Base-by-base conservation (phyloP, 2,797 vertebrate species). In the Masticophis lateralis region DNA sequence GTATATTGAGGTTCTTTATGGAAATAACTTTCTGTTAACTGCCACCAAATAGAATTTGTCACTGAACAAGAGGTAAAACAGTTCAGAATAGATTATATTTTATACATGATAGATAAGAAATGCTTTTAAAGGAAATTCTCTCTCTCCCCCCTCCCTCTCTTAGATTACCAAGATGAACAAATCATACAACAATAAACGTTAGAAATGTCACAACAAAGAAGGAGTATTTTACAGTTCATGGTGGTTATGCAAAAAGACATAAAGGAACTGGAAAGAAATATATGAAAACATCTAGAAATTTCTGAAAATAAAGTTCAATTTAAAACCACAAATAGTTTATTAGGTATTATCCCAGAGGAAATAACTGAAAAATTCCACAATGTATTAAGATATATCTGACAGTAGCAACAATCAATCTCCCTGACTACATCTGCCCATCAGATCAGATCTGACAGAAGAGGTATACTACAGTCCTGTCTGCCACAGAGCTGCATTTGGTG, bases 131-230 rank as follows among this genome's bases (percentile, higher is more conserved):
- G 2, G 83, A 47, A 91, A 1, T 22, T 18, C 88, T 92, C 12
- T 0, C 0, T 4, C 63, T 37, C 2, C 57, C 1, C 18, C 20
- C 57, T 59, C 57, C 2, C 20, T 14, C 56, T 57, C 56, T 57
- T 79, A 79, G 69, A 79, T 79, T 79, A 22, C 69, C 16, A 43
- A 79, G 32, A 79, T 79, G 69, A 74, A 37, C 32, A 74, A 74
- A 74, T 37, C 32, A 74, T 74, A 74, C 69, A 74, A 37, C 32
- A 43, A 43, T 47, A 79, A 79, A 43, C 43, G 74, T 43, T 79
- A 3, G 20, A 43, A 43, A 79, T 47, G 9, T 43, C 37, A 43
- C 37, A 79, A 25, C 37, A 43, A 79, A 79, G 69, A 79, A 79
- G 37, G 14, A 79, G 4, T 9, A 43, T 79, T 43, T 79, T 79